Evolutionary conservation across 2,888 invertebrate species (phyloP), one percentile per base, ranked within the genome.

Genomic region (Subacronicta megacephala): DNA sequence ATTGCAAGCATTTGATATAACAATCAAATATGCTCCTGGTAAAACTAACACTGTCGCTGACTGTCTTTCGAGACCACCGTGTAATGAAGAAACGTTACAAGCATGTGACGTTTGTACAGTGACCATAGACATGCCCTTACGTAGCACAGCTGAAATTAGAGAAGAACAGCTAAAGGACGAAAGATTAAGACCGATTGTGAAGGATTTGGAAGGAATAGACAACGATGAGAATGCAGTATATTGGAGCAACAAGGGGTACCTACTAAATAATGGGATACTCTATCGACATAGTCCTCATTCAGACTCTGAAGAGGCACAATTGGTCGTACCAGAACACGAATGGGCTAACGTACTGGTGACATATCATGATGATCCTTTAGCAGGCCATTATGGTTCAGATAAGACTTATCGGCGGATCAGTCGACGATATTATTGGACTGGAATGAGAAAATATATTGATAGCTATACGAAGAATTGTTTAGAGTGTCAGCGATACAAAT

Each of bases 401-500:
- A 18, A 20, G 6, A 80, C 79, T 0, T n/a, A 69, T 0, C 41
- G 61, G n/a, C 50, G 62, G 7, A 78, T 81, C 6, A 7, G 31
- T 0, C 35, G 23, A 0, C 53, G 71, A 1, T 81, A 72, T 31
- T 78, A 57, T 42, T 64, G 68, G 68, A 47, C 38, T 17, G 65
- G 65, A 1, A 61, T 71, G 57, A 23, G 71, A 16, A 44, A 51
- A 20, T 44, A 58, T 13, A 51, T 64, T 6, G 49, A 42, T 35
- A 44, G 29, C 0, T 78, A 85, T 43, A 54, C 83, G 0, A 65
- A 65, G 16, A 53, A 63, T 0, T 85, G 84, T 53, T 5, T 66
- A 0, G 50, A 70, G 9, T 87, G 83, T 44, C 82, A 85, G 49
- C 38, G 74, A 9, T 85, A 80, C 33, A 84, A 84, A 50, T 59